A percentile compares a stretch with the other conserved stretches of the same genome.
Conservation (phyloP, 2,797 vertebrate species). For the Somateria mollissima region DNA sequence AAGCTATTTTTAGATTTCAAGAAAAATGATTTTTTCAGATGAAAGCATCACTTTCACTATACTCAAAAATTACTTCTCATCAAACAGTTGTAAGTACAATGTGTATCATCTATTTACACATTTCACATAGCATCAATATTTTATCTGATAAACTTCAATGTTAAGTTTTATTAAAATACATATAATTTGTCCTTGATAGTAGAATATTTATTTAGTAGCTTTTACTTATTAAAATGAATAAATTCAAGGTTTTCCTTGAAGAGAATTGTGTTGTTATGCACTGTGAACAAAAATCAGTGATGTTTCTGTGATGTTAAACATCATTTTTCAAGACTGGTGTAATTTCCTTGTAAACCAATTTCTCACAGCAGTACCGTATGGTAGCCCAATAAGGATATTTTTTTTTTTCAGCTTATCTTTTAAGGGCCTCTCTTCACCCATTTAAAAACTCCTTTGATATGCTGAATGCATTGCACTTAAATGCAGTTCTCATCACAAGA, state of each 20-base stretch:
- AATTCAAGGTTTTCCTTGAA: not conserved
- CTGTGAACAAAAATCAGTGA: not conserved
- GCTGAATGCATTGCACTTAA: not conserved
- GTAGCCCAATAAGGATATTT: not conserved
- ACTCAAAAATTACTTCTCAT: slow-evolving; percentile 23
- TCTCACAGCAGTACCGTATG: not conserved
- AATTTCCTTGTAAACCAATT: not conserved
- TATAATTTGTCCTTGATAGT: not conserved
- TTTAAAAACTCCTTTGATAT: not conserved
- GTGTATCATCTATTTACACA: not conserved
- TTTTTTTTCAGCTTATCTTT: not conserved
- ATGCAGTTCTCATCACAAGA: not conserved
- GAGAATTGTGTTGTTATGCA: not conserved
- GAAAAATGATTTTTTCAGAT: slow-evolving; percentile 62
- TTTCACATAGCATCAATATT: not conserved
- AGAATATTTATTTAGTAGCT: not conserved
- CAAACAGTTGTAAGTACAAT: slow-evolving; percentile 6
- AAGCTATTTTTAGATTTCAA: slow-evolving; percentile 72
- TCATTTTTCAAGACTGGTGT: not conserved
- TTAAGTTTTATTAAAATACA: not conserved
- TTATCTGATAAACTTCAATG: not conserved
- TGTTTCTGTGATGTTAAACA: not conserved
- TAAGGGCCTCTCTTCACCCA: not conserved
- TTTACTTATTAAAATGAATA: not conserved
- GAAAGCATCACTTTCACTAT: slow-evolving; percentile 50